These are phyloP conservation scores for Eumerus sabulonum DNA, from an alignment of 2,888 invertebrate genomes.

Conservation along the genomic window DNA sequence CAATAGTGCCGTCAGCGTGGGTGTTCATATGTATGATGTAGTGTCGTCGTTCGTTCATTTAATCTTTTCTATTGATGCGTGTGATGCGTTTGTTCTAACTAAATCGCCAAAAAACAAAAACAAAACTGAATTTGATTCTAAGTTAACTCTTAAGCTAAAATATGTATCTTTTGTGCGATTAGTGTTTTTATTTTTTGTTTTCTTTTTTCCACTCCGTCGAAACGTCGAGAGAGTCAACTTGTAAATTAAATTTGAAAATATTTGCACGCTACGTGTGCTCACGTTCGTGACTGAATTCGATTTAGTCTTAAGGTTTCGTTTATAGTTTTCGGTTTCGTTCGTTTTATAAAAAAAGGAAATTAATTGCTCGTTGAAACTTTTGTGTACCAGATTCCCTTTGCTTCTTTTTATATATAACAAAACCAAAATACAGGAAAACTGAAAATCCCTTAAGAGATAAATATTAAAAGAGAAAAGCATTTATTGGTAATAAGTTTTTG, in stretches of 20 bases:
- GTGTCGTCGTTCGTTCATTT: slow-evolving; percentile 47
- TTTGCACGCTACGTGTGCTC: slow-evolving; percentile 25
- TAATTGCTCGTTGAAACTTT: slow-evolving; percentile 44
- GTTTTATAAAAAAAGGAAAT: slow-evolving; percentile 34
- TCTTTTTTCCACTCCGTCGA: too few species aligned
- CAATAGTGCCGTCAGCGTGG: slow-evolving; percentile 52
- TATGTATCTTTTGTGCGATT: slow-evolving; percentile 26
- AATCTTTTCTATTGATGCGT: slow-evolving; percentile 26
- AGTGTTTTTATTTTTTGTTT: slow-evolving; percentile 17
- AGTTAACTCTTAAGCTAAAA: slow-evolving; percentile 13
- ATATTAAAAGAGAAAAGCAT: slow-evolving; percentile 38
- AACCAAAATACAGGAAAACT: slow-evolving; percentile 20
- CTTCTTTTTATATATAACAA: slow-evolving; percentile 52
- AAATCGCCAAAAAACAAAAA: too few species aligned
- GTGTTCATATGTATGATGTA: slow-evolving; percentile 45
- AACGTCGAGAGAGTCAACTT: slow-evolving; percentile 11
- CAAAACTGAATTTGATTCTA: too few species aligned
- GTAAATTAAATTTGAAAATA: slow-evolving; percentile 1
- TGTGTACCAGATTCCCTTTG: slow-evolving; percentile 48
- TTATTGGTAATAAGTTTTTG: slow-evolving; percentile 30
- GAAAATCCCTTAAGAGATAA: slow-evolving; percentile 5
- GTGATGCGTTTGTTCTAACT: too few species aligned
- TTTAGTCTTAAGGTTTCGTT: slow-evolving; percentile 31
- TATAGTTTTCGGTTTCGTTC: slow-evolving; percentile 21
- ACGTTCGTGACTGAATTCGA: slow-evolving; percentile 22